Evolutionary conservation across 2,113 vertebrate genomes (phyloP), one percentile per base, ranked within the genome.

Genomic region (Nerophis ophidion): DNA sequence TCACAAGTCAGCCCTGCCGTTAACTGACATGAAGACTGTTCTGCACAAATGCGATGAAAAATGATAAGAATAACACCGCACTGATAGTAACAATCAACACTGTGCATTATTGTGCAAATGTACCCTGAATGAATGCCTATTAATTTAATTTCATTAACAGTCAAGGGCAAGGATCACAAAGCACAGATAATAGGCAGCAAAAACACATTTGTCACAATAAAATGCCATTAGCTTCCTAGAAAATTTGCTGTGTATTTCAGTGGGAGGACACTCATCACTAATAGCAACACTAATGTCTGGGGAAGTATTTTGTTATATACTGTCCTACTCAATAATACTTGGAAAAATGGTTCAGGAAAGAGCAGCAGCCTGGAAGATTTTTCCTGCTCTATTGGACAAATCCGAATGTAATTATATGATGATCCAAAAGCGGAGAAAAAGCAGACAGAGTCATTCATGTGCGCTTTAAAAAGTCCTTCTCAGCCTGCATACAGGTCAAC

Each of bases 151-250:
- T 11, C 12, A 44, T 44, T 44, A 11, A 5, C 5, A 40, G 38
- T 40, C 38, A 40, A 9, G 10, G 8, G 38, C 7, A 40, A 40
- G 10, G 38, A 2, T 9, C 38, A 40, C 38, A 40, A 40, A 9
- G 38, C 6, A 40, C 36, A 38, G 55, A 66, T 81, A 77, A 83
- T 66, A 82, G 75, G 70, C 84, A 15, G 15, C n/a, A n/a, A n/a
- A 35, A 53, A 53, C 13, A 9, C 13, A 77, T 82, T 85, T 79
- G 68, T 76, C 70, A 79, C 51, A 59, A 66, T 76, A 71, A 60
- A 77, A 81, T 64, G 71, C 70, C 72, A 83, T 78, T 60, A 81
- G 76, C 76, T 64, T 66, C 45, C 55, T 19, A 64, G 47, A 45
- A 59, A 48, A 61, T 46, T 59, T 63, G 59, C 59, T 57, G 66